Conservation (phyloP, 2,797 vertebrate species). For the Balearica regulorum region DNA sequence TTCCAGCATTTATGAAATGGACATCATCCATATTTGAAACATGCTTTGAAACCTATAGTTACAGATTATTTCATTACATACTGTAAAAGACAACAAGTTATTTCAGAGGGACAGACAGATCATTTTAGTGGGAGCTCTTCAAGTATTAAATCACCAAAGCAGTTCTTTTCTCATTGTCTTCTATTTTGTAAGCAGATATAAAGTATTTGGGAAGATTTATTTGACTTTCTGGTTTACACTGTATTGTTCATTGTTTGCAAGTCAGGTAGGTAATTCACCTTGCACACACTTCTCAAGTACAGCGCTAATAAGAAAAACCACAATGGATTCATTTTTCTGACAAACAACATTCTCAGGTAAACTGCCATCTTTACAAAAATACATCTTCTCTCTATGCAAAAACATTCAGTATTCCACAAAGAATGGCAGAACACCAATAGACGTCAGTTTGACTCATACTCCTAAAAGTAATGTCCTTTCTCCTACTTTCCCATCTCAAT, state of each 20-base stretch:
- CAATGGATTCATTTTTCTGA: not conserved
- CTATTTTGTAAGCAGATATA: not conserved
- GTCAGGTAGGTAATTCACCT: not conserved
- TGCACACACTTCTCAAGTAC: not conserved
- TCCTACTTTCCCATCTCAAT: not conserved
- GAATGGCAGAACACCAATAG: not conserved
- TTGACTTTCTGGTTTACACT: not conserved
- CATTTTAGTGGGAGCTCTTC: not conserved
- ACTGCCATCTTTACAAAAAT: not conserved
- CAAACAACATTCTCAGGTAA: not conserved
- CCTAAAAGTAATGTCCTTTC: not conserved
- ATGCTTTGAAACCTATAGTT: not conserved
- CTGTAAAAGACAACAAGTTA: not conserved
- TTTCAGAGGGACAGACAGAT: not conserved
- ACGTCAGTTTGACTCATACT: not conserved
- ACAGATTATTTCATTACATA: not conserved
- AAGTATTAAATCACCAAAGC: not conserved
- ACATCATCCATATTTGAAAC: not conserved
- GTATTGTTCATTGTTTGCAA: slow-evolving; percentile 20
- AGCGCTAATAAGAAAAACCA: not conserved
- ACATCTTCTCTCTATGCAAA: not conserved
- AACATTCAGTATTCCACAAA: not conserved
- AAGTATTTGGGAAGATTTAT: not conserved
- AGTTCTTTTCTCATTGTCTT: not conserved
- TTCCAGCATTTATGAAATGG: not conserved